Base-by-base conservation (phyloP, 2,113 vertebrate species). In the Phrynocephalus versicolor region DNA sequence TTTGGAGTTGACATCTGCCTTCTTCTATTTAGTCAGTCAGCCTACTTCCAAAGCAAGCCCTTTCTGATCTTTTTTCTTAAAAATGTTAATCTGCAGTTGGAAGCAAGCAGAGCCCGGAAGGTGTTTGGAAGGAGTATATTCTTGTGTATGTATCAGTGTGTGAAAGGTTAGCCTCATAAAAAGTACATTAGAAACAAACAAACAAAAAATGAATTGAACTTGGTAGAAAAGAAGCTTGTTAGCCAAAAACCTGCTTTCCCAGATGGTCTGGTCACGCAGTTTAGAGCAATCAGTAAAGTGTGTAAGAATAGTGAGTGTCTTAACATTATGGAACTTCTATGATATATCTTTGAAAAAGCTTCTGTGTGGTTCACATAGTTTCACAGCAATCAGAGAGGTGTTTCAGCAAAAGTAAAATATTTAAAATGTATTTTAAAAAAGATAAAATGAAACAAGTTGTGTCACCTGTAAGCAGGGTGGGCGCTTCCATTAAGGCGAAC, bases 371-470 rank as follows among this genome's bases (percentile, higher is more conserved):
- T 74, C 57, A 62, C 37, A 60, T 37, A 39, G 37, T 41, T 83
- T 58, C 57, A 35, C 55, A 71, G 70, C 45, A 82, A 83, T 83
- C 81, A 62, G 41, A 73, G 81, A 78, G 58, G 25, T 51, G 15
- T 73, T 73, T 83, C 81, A 74, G 70, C 70, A 33, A 83, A 70
- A 73, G 81, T 41, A 83, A 74, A 27, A 51, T 51, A 51, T 51
- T 51, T 51, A 10, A 51, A 51, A 51, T 51, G 5, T 51, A 51
- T 51, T 51, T 51, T 51, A 51, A 51, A 51, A 51, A 51, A 51
- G 5, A 10, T n/a, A 51, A 51, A 51, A 51, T 51, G 10, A 51
- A 10, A n/a, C n/a, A n/a, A 51, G 45, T 51, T 51, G 45, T 51
- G 45, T 5, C 10, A 51, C 5, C 45, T 51, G 5, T 6, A 51